These are phyloP conservation scores for Champsocephalus esox DNA, from an alignment of 2,797 vertebrate genomes.

Conservation along the genomic window DNA sequence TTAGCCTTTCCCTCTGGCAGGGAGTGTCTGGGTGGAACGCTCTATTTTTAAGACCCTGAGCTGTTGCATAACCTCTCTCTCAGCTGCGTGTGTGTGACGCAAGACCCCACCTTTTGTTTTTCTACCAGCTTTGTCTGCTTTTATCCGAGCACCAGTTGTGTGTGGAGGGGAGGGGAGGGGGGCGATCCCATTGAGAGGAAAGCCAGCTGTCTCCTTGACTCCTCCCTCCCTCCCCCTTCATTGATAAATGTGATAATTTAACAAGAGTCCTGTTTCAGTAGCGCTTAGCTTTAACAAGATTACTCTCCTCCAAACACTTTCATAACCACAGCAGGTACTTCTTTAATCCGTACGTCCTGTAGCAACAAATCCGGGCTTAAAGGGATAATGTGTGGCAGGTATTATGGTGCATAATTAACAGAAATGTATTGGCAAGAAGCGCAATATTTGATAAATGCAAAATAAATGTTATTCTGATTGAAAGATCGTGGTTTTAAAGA, in stretches of 20 bases:
- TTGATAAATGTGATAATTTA: conserved; percentile 35
- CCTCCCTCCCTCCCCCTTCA: conserved; percentile 26
- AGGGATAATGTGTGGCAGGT: too few relatives aligned
- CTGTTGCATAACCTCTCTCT: conserved; percentile 64
- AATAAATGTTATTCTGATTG: too few relatives aligned
- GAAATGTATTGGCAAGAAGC: too few relatives aligned
- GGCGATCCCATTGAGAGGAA: conserved; percentile 2
- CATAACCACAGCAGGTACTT: conserved; percentile 5
- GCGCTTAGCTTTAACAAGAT: conserved; percentile 39
- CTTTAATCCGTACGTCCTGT: conserved; percentile 26
- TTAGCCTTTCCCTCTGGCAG: conserved; percentile 20
- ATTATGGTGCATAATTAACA: too few relatives aligned
- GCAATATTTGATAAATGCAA: too few relatives aligned
- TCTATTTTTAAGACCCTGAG: conserved; percentile 59
- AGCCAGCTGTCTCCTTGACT: conserved; percentile 36
- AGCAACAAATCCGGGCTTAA: neutral
- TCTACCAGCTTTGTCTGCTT: neutral
- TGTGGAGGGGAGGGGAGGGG: neutral
- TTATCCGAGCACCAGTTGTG: conserved; percentile 19
- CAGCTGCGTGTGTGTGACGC: conserved; percentile 27
- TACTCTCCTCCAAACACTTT: conserved; percentile 28
- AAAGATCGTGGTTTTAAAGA: too few relatives aligned
- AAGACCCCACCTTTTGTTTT: conserved; percentile 58
- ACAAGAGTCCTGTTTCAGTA: conserved; percentile 39
- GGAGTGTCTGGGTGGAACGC: conserved; percentile 17